These are phyloP conservation scores for Scalopus aquaticus DNA, from an alignment of 2,113 vertebrate genomes.

Conservation along the genomic window DNA sequence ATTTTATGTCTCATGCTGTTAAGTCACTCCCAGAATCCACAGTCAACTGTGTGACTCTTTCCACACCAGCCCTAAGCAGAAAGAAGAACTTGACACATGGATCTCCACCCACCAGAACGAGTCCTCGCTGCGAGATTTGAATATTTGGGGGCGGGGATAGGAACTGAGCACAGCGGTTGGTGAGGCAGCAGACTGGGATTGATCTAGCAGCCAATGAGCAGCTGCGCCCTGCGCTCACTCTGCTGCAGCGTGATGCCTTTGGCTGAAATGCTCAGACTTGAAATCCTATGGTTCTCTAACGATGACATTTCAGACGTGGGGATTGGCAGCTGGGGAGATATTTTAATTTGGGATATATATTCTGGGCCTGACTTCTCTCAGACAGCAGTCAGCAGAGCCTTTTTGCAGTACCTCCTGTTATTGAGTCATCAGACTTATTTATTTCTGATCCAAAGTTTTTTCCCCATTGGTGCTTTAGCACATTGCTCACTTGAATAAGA, in stretches of 20 bases:
- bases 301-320: neutral
- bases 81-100: neutral
- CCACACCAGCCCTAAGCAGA: neutral
- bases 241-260: neutral
- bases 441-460: conserved; percentile 33
- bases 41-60: neutral
- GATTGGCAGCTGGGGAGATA: neutral
- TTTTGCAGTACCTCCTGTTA: neutral
- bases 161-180: neutral
- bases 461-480: neutral
- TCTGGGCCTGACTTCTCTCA: neutral
- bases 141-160: neutral
- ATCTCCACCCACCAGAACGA: neutral
- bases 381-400: neutral
- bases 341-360: conserved; percentile 17
- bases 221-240: neutral
- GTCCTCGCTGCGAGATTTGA: neutral
- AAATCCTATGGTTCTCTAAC: neutral
- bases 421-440: conserved; percentile 38
- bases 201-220: neutral
- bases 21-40: neutral
- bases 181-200: neutral
- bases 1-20: neutral
- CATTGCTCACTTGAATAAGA: neutral
- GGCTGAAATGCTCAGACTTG: neutral